Percentiles rank a stretch among this genome's conserved stretches.
phyloP scores from a whole-genome alignment of 2,888 invertebrate genomes.

The Zele albiditarsus region DNA sequence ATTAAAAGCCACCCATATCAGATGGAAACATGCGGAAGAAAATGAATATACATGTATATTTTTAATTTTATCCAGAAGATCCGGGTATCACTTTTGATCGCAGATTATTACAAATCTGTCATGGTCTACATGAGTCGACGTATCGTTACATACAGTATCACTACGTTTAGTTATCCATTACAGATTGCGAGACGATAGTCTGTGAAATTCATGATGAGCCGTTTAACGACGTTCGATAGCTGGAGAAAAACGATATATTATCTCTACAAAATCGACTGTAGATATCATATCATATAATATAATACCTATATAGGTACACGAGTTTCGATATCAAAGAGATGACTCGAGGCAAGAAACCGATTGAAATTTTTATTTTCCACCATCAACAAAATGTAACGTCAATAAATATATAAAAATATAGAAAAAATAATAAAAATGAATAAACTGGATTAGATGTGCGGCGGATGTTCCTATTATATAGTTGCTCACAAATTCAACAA shows the following conservation, averaged over 20 bases:
- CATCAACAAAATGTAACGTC: not conserved
- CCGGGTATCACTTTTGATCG: slow-evolving; percentile 2
- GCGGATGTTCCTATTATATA: slow-evolving; percentile 50
- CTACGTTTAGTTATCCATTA: slow-evolving; percentile 61
- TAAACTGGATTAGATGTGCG: slow-evolving; percentile 66
- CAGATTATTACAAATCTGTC: slow-evolving; percentile 20
- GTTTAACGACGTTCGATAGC: slow-evolving; percentile 65
- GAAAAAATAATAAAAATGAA: slow-evolving; percentile 24
- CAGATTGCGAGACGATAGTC: slow-evolving; percentile 61
- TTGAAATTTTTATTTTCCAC: not conserved
- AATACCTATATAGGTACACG: not conserved
- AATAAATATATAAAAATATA: not conserved
- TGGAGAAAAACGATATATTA: slow-evolving; percentile 61
- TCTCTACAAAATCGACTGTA: slow-evolving; percentile 38
- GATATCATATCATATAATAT: slow-evolving; percentile 1
- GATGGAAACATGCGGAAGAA: not conserved
- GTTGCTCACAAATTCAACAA: slow-evolving; percentile 63
- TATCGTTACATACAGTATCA: slow-evolving; percentile 29
- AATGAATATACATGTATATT: not conserved
- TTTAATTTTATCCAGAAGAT: not conserved
- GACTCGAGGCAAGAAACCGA: not conserved
- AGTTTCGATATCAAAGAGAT: not conserved
- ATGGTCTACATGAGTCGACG: not conserved
- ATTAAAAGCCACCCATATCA: not conserved
- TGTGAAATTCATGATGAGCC: slow-evolving; percentile 68